These are phyloP conservation scores for Macropis europaea DNA, from an alignment of 2,888 invertebrate genomes.

Conservation along the genomic window DNA sequence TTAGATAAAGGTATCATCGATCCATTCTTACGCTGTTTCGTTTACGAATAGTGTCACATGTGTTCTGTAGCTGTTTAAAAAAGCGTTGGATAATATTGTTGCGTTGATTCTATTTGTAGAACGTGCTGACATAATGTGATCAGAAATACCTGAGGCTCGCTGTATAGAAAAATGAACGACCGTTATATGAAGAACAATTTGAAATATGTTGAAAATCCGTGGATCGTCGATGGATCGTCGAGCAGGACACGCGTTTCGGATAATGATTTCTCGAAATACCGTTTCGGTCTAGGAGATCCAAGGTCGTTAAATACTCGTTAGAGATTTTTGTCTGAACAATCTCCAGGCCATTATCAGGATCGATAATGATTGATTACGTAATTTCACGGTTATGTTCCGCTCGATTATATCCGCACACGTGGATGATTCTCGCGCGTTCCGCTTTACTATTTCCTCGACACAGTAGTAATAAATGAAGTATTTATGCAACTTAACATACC, in stretches of 20 bases:
- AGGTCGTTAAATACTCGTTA: neutral
- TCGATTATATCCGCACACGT: neutral
- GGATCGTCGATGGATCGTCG: neutral
- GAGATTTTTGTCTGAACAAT: neutral
- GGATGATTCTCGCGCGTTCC: neutral
- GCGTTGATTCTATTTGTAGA: no score
- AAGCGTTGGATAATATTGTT: no score
- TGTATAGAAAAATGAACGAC: no score
- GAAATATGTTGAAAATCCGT: neutral
- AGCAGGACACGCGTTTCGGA: neutral
- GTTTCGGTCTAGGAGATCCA: neutral
- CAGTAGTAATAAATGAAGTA: no score
- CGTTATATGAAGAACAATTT: no score
- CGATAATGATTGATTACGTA: constrained; percentile 23
- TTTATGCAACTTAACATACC: no score
- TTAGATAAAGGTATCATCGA: no score
- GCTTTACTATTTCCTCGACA: neutral
- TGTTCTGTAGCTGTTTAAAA: no score
- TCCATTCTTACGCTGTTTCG: no score
- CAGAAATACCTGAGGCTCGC: no score
- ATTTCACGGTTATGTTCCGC: neutral
- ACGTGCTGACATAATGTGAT: no score
- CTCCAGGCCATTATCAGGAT: constrained; percentile 9
- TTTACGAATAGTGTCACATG: no score
- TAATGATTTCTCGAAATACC: neutral